Percentiles rank a stretch among this genome's conserved stretches.
These are phyloP conservation scores for Ciconia stormi DNA, from an alignment of 2,113 vertebrate species.

Conservation along the genomic window DNA sequence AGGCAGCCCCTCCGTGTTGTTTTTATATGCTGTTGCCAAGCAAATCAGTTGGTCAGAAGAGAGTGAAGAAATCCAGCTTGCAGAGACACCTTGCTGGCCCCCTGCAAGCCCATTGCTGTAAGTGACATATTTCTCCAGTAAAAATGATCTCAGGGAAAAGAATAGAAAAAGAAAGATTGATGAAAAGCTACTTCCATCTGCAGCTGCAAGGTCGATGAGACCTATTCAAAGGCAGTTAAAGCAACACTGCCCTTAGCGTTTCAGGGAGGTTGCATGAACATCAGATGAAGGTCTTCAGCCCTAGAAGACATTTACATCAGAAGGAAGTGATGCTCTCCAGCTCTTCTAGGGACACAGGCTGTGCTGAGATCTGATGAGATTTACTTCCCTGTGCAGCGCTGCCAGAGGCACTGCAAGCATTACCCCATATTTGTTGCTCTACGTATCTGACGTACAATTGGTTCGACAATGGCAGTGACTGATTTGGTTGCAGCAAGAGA, in stretches of 20 bases:
- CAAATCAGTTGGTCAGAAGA: background rate
- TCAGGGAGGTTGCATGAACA: background rate
- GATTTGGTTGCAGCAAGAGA: background rate
- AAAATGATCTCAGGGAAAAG: background rate
- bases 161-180: background rate
- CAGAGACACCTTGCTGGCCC: background rate
- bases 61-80: slow-evolving; percentile 20
- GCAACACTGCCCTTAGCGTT: background rate
- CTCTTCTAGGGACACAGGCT: background rate
- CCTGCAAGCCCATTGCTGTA: background rate
- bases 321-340: background rate
- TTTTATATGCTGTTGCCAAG: slow-evolving; percentile 18
- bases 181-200: background rate
- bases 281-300: background rate
- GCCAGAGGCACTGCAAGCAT: background rate
- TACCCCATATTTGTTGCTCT: background rate
- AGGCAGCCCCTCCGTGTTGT: background rate
- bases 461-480: background rate
- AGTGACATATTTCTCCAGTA: background rate
- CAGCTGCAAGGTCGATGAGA: background rate
- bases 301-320: background rate
- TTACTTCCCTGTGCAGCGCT: background rate
- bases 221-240: background rate
- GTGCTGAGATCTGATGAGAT: background rate
- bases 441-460: background rate